These are phyloP conservation scores for Meandrusa payeni DNA, from an alignment of 2,888 invertebrate genomes.

Conservation along the genomic window DNA sequence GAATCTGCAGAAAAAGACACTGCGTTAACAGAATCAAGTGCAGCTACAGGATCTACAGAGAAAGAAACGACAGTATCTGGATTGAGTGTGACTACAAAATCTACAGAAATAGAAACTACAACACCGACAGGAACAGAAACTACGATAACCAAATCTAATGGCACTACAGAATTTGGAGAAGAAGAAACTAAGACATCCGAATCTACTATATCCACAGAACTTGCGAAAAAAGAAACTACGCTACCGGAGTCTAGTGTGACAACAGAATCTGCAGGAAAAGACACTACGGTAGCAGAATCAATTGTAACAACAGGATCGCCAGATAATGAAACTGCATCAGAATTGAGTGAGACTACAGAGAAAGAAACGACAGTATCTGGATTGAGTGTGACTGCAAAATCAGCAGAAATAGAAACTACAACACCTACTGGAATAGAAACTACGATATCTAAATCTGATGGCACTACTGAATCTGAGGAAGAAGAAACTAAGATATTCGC, in stretches of 20 bases:
- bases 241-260: background rate
- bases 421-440: too few relatives aligned
- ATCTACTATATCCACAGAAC: background rate
- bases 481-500: too few relatives aligned
- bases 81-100: slow-evolving; percentile 7
- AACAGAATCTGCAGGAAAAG: slow-evolving; percentile 2
- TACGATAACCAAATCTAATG: background rate
- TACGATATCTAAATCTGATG: too few relatives aligned
- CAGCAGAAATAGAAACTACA: background rate
- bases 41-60: too few relatives aligned
- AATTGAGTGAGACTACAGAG: too few relatives aligned
- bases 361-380: slow-evolving; percentile 21
- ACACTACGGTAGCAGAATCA: slow-evolving; percentile 2
- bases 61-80: slow-evolving; percentile 1
- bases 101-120: slow-evolving; percentile 1
- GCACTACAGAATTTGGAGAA: background rate
- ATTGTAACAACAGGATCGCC: slow-evolving; percentile 2
- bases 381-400: slow-evolving; percentile 4
- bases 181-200: background rate
- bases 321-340: too few relatives aligned
- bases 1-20: too few relatives aligned
- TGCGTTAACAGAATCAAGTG: too few relatives aligned
- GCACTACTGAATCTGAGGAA: too few relatives aligned
- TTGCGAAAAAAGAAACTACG: background rate
- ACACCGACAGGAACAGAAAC: slow-evolving; percentile 10